These are phyloP conservation scores for Drosophila busckii DNA, from an alignment of 1,140 invertebrate genomes.

Conservation along the genomic window DNA sequence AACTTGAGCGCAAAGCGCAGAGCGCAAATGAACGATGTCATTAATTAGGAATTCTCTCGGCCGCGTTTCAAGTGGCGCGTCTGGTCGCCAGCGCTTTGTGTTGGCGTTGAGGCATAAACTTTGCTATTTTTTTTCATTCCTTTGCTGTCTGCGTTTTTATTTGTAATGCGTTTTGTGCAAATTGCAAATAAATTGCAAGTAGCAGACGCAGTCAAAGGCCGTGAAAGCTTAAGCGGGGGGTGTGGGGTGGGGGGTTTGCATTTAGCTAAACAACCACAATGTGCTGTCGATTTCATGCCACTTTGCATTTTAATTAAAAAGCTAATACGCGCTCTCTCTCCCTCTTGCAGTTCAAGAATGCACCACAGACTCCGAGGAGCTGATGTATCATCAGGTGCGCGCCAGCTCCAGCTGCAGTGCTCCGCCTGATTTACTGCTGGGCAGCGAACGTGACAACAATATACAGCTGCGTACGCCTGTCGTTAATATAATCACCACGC, in stretches of 20 bases:
- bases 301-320: constrained; percentile 77
- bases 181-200: constrained; percentile 75
- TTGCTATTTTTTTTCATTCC: constrained; percentile 21
- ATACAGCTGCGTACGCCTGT: constrained; percentile 70
- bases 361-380: constrained; percentile 78
- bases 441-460: constrained; percentile 78
- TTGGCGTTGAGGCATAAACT: constrained; percentile 70
- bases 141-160: constrained; percentile 23
- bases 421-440: constrained; percentile 74
- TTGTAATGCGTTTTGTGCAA: constrained; percentile 65
- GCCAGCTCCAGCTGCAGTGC: constrained; percentile 78
- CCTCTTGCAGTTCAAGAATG: constrained; percentile 73
- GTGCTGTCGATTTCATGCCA: constrained; percentile 64
- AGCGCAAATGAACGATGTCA: constrained; percentile 68
- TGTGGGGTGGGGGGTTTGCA: background rate
- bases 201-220: constrained; percentile 45
- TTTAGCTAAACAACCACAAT: constrained; percentile 3
- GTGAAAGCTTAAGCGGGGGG: constrained; percentile 19
- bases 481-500: constrained; percentile 75
- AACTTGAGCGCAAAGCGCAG: too few species aligned
- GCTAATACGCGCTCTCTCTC: constrained; percentile 3
- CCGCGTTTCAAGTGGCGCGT: constrained; percentile 59
- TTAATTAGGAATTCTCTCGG: constrained; percentile 70
- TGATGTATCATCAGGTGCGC: constrained; percentile 78
- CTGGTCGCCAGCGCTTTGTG: constrained; percentile 60